Percentiles rank a stretch among this genome's conserved stretches.
Evolutionary conservation across 2,888 invertebrate species (phyloP).

Genomic region (Scaptomyza caliginosa): DNA sequence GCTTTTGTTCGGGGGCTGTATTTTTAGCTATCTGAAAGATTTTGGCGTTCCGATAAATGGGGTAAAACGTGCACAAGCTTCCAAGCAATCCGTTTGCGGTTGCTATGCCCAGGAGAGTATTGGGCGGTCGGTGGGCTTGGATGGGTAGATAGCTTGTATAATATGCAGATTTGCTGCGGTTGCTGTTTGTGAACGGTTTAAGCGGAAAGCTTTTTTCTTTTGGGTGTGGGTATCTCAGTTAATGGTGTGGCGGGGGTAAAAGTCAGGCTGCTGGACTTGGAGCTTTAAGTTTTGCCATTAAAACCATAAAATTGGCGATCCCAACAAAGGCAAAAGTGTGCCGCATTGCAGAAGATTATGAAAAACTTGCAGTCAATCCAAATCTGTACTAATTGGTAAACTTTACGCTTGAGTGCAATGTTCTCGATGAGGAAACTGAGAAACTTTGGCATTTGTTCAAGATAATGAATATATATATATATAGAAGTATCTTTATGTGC

Average conservation of each 20-base stretch:
- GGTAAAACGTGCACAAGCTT: constrained; percentile 74
- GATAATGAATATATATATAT: background rate
- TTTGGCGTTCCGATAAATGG: constrained; percentile 61
- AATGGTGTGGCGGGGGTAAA: background rate
- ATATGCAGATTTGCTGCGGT: constrained; percentile 67
- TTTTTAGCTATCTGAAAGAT: constrained; percentile 53
- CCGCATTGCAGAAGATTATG: constrained; percentile 30
- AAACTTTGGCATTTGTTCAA: background rate
- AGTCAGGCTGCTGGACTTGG: background rate
- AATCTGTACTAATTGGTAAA: constrained; percentile 29
- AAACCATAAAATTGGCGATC: constrained; percentile 40
- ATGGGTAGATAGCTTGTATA: constrained; percentile 22
- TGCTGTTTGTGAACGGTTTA: constrained; percentile 45
- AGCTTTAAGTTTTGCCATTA: constrained; percentile 42
- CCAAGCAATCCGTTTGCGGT: constrained; percentile 21
- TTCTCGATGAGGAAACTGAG: background rate
- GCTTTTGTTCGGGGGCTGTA: constrained; percentile 25
- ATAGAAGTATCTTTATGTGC: background rate
- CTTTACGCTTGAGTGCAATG: background rate
- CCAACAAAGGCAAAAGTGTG: constrained; percentile 43
- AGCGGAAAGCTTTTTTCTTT: constrained; percentile 36
- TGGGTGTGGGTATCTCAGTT: background rate
- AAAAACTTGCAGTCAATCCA: constrained; percentile 25
- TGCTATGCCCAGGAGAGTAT: constrained; percentile 11
- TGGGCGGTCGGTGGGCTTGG: background rate